Evolutionary conservation across 2,113 vertebrate species (phyloP).

Genomic region (Oxyruncus cristatus): DNA sequence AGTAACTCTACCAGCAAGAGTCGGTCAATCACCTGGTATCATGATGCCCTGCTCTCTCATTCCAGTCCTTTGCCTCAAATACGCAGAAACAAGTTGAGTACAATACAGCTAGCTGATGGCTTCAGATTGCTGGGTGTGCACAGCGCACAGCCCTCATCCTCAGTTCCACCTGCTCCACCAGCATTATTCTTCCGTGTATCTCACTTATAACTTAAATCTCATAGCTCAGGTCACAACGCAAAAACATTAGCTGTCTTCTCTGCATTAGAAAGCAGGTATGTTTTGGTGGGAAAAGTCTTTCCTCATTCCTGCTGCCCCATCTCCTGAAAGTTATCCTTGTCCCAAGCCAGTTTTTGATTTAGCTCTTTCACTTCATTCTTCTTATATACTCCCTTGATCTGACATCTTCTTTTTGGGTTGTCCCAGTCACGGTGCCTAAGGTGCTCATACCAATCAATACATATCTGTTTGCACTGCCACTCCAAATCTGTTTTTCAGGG

Average conservation of each 20-base stretch:
- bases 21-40: not conserved
- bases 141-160: not conserved
- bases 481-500: not conserved
- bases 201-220: not conserved
- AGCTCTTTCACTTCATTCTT: not conserved
- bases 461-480: not conserved
- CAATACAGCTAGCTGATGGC: not conserved
- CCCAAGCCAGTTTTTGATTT: not conserved
- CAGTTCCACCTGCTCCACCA: not conserved
- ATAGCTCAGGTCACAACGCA: not conserved
- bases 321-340: not conserved
- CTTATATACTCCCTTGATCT: not conserved
- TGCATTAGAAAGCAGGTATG: not conserved
- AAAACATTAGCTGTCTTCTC: not conserved
- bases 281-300: not conserved
- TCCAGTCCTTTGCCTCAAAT: not conserved
- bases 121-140: not conserved
- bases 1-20: not conserved
- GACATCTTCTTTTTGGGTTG: not conserved
- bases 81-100: not conserved
- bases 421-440: not conserved
- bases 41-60: not conserved
- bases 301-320: not conserved
- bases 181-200: not conserved
- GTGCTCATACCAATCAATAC: not conserved